phyloP scores from a whole-genome alignment of 2,797 vertebrate genomes.

The Acrocephalus scirpaceus region DNA sequence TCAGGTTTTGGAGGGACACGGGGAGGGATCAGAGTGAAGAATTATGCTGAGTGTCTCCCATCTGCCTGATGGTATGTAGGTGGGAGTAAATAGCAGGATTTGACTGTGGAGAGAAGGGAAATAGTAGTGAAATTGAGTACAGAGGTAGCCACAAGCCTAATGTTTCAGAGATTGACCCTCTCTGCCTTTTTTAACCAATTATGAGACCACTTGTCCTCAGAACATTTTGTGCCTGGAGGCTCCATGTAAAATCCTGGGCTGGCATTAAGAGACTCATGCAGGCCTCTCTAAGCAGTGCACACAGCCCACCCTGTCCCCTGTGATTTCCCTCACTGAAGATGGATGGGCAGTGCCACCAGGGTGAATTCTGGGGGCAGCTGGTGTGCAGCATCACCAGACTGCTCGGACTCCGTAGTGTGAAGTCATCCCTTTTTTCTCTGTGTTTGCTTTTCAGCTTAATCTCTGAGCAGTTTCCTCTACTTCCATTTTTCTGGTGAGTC shows the following conservation, averaged over 20 bases:
- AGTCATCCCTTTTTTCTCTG: neutral
- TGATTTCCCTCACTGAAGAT: fast-evolving
- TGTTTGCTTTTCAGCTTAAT: constrained; percentile 28
- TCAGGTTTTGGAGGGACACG: neutral
- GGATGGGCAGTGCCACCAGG: neutral
- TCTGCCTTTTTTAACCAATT: constrained; percentile 4
- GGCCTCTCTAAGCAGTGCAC: neutral
- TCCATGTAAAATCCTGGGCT: neutral
- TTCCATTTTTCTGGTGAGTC: constrained; percentile 19
- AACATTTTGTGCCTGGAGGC: neutral
- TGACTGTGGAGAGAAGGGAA: neutral
- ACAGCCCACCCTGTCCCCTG: neutral
- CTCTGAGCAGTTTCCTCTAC: neutral
- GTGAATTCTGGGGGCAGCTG: neutral
- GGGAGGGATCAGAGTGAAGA: neutral
- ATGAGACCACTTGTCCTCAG: neutral
- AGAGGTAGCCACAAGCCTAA: neutral
- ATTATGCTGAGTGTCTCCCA: constrained; percentile 8
- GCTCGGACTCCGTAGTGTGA: neutral
- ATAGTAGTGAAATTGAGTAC: neutral
- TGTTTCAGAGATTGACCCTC: neutral
- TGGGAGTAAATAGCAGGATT: constrained; percentile 23
- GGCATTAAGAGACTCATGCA: fast-evolving
- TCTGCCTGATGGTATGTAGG: neutral
- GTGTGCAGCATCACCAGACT: neutral